Base-by-base conservation (phyloP, 2,113 vertebrate genomes). In the Xenopus borealis region DNA sequence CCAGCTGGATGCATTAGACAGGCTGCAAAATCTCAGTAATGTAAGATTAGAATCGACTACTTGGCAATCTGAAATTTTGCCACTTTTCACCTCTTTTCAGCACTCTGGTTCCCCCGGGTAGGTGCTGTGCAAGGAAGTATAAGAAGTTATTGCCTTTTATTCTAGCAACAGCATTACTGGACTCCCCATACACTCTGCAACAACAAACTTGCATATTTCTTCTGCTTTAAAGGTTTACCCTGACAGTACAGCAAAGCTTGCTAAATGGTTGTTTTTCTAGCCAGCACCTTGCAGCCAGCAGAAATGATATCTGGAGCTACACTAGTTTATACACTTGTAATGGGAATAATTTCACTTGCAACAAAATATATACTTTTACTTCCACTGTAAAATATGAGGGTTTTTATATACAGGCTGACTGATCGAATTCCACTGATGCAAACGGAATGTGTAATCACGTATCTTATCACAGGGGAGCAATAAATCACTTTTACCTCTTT, bases 11-110 rank as follows among this genome's bases (percentile, higher is more conserved):
- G 61, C 59, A 19, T 77, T 77, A 77, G 74, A 70, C 74, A 77
- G 69, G 63, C 67, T 77, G 74, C 74, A 70, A 59, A 70, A 58
- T 77, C 59, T 77, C 69, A 76, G 74, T 77, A 77, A 77, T 59
- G 70, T 20, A 61, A 77, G 74, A 77, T 77, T 77, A 77, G 67
- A 64, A 64, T 59, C 69, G 67, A 77, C 74, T 77, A 67, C 67
- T 77, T 70, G 74, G 74, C 74, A 77, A 77, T 77, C 74, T 64
- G 64, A 77, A 76, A 70, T 77, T 70, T 77, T 70, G 66, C 74
- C 74, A 70, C 74, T 77, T 70, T 77, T 77, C 74, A 77, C 74
- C 74, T 77, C 59, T 66, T 66, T 77, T 77, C 67, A 70, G 67
- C 59, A 70, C 63, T 70, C 59, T 55, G 45, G 74, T 33, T 77